Evolutionary conservation across 2,888 invertebrate genomes (phyloP).

Genomic region (Drosophila demipolita): DNA sequence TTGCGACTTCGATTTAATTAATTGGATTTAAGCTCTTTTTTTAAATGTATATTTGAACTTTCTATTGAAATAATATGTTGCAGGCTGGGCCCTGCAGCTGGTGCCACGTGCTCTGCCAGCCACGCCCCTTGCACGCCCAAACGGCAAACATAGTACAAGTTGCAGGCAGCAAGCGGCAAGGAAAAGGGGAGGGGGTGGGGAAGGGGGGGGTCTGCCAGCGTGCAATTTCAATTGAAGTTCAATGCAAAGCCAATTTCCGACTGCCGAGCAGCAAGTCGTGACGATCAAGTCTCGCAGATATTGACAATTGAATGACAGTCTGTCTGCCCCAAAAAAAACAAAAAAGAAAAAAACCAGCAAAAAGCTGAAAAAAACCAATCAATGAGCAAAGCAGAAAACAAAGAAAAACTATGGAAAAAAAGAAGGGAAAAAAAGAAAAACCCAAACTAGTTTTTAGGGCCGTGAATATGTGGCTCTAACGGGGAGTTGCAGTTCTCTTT

Average conservation of each 20-base stretch:
- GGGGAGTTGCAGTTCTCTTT: not conserved
- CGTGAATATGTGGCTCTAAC: constrained; percentile 11
- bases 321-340: constrained; percentile 23
- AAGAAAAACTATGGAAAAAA: constrained; percentile 15
- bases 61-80: constrained; percentile 34
- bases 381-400: not conserved
- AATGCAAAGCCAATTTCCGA: constrained; percentile 67
- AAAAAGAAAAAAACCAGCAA: not conserved
- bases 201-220: constrained; percentile 17
- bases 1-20: constrained; percentile 5
- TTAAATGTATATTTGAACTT: constrained; percentile 29
- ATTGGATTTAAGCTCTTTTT: not conserved
- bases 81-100: constrained; percentile 35
- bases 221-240: constrained; percentile 73
- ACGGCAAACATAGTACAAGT: constrained; percentile 19
- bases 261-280: constrained; percentile 58
- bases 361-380: not conserved
- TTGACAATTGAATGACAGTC: constrained; percentile 77
- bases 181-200: no score
- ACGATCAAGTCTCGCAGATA: constrained; percentile 68
- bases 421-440: not conserved
- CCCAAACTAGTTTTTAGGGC: constrained; percentile 46
- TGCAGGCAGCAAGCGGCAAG: constrained; percentile 24
- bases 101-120: constrained; percentile 45
- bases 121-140: constrained; percentile 31